A percentile compares a stretch with the other conserved stretches of the same genome.
Conservation (phyloP, 2,113 vertebrate species). For the Eptesicus fuscus region DNA sequence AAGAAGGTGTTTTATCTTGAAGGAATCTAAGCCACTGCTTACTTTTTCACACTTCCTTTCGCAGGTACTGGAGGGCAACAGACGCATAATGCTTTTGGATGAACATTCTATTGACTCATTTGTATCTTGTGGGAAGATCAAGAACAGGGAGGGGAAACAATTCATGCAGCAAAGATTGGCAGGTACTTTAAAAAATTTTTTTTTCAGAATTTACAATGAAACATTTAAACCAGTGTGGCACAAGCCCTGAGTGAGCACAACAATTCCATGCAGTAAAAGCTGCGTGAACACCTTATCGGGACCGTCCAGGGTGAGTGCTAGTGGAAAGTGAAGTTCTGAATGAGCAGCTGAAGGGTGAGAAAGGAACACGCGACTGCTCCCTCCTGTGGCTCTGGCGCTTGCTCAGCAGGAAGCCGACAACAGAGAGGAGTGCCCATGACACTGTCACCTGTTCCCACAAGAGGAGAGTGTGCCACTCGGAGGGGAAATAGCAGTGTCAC, state of each 20-base stretch:
- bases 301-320: not conserved
- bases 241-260: not conserved
- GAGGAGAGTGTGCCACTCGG: not conserved
- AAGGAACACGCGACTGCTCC: not conserved
- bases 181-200: not conserved
- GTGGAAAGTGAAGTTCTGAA: not conserved
- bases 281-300: not conserved
- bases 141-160: not conserved
- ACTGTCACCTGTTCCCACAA: not conserved
- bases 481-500: not conserved
- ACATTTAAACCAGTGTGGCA: not conserved
- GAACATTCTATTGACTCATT: conserved; percentile 34
- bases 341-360: not conserved
- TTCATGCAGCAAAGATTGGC: not conserved
- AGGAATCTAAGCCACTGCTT: conserved; percentile 19
- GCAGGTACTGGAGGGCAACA: not conserved
- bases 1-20: conserved; percentile 41
- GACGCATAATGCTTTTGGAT: not conserved
- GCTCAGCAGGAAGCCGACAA: not conserved
- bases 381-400: not conserved
- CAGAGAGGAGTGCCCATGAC: not conserved
- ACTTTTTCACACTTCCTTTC: conserved; percentile 34
- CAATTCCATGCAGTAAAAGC: not conserved
- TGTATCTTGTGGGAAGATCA: conserved; percentile 35
- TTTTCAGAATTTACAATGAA: not conserved